Base-by-base conservation (phyloP, 2,888 invertebrate species). In the Zootermopsis nevadensis region DNA sequence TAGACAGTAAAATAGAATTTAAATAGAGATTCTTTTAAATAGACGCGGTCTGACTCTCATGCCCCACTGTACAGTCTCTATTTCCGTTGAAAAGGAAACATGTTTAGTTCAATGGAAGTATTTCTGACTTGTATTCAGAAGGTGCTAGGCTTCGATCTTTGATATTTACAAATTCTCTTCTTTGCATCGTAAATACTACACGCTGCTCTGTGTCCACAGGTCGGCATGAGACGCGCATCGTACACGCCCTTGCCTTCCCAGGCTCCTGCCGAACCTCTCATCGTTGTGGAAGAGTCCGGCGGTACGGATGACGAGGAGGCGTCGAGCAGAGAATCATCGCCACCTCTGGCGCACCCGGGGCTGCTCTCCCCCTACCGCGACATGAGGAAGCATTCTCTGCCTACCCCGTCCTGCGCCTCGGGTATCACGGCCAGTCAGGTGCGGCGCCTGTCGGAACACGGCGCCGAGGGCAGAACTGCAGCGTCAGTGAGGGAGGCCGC, bases 351-450 rank as follows among this genome's bases (percentile, higher is more conserved):
- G 74, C 95, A 95, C 88, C 96, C 96, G 0, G 96, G 95, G 90
- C 91, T 96, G 80, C 89, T 96, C 82, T 96, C 96, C 0, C 96
- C 96, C 7, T 85, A 84, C 81, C 91, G 95, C 33, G 94, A 95
- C 87, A 93, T 94, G 1, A 92, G 96, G 87, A 96, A 96, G 87
- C 95, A 96, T 87, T 96, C 96, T 35, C 90, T 96, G 86, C 96
- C 96, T 2, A 96, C 96, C 0, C 96, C 96, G 2, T 94, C 95
- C 86, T 96, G 96, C 87, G 95, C 95, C 38, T 94, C 95, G 83
- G 96, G 96, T 80, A 96, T 96, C 83, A 96, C 96, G 72, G 96
- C 96, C 67, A 84, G 84, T 24, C 84, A 84, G 55, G 84, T 96
- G 81, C 92, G 96, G 38, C 92, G 96, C 30, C 90, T 96, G 55